phyloP scores from a whole-genome alignment of 1,140 invertebrate genomes.

The Diorhabda elongata region DNA sequence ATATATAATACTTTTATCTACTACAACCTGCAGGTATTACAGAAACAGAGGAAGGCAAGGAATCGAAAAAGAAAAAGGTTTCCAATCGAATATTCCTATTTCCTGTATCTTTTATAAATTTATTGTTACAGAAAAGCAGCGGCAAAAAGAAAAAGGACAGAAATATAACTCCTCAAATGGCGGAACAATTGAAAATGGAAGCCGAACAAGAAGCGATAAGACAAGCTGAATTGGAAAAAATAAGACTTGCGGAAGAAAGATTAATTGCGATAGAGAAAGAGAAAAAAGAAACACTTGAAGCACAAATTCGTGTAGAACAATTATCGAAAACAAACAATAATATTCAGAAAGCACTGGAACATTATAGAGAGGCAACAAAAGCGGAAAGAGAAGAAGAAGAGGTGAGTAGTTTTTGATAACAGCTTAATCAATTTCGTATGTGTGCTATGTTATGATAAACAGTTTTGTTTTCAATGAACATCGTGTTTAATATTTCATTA shows the following conservation, averaged over 20 bases:
- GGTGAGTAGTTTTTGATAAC: conserved; percentile 11
- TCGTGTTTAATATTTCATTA: too few relatives aligned
- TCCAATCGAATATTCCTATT: neutral
- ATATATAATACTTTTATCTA: too few relatives aligned
- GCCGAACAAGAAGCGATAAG: conserved; percentile 45
- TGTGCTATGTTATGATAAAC: too few relatives aligned
- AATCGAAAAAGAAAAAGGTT: neutral
- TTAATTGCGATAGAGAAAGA: conserved; percentile 34
- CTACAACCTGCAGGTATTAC: neutral
- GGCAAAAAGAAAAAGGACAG: conserved; percentile 45
- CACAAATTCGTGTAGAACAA: conserved; percentile 33
- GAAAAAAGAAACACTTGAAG: conserved; percentile 34
- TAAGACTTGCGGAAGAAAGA: conserved; percentile 27
- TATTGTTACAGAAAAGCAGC: neutral
- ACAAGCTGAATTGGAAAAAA: conserved; percentile 27
- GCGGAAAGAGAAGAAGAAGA: conserved; percentile 23
- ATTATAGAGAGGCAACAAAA: conserved; percentile 12
- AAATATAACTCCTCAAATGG: conserved; percentile 48
- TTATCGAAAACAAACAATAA: conserved; percentile 21
- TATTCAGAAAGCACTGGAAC: conserved; percentile 23
- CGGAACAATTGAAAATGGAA: conserved; percentile 46
- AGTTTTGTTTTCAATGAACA: too few relatives aligned
- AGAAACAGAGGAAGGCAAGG: neutral
- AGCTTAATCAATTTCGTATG: too few relatives aligned
- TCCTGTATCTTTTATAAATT: neutral